Base-by-base conservation (phyloP, 2,888 invertebrate genomes). In the Pachymerium ferrugineum region DNA sequence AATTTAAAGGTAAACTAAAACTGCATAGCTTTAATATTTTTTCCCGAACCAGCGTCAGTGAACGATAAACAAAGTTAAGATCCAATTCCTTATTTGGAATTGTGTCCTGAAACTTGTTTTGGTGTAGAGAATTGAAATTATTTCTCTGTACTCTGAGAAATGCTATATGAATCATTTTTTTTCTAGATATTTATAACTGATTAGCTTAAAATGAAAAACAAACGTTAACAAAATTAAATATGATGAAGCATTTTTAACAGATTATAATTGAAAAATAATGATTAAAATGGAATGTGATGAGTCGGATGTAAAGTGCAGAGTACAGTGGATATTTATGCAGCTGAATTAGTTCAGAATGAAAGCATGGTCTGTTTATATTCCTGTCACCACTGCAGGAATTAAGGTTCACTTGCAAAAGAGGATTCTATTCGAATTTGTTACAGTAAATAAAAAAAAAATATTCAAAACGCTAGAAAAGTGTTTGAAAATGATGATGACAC, bases 71-170 rank as follows among this genome's bases (percentile, higher is more conserved):
- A 62, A 62, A 54, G n/a, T 12, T 25, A 62, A 62, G 62, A 62
- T 62, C 62, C 28, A 62, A 62, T 10, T 62, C 62, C 62, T 62
- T 62, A 62, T 62, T 14, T 62, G 62, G 62, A 62, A 62, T 3
- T 25, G 28, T 25, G 62, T n/a, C 62, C 62, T 25, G 38, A 62
- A 62, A 62, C 62, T 62, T 62, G 62, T 62, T 62, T 62, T 62
- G 28, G 28, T 62, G 62, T 62, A 28, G 62, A 62, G 28, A 62
- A 62, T 62, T 62, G 62, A 28, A 62, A 62, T 62, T 12, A 62
- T 22, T 62, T 62, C 62, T 62, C 12, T 62, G 62, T 62, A 62
- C 25, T 62, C 28, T 62, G n/a, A n/a, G n/a, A 38, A 12, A 38
- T 16, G 16, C 38, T 1, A 28, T 28, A 62, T 62, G 62, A 62